phyloP scores from a whole-genome alignment of 2,113 vertebrate genomes.

The Mormyrus lacerda region DNA sequence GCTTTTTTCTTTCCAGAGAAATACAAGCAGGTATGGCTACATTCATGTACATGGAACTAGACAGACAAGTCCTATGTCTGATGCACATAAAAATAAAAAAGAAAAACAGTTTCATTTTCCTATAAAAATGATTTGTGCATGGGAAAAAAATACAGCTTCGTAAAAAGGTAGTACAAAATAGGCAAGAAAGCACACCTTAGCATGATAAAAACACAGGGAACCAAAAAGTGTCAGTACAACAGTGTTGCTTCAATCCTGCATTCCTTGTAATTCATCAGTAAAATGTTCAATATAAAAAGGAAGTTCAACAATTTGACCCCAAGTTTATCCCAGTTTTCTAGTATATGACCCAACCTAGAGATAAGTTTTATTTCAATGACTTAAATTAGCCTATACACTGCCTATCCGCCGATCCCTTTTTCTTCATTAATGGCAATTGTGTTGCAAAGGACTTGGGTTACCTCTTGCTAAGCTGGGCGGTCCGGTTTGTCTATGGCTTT shows the following conservation, averaged over 20 bases:
- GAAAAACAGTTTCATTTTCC: background rate
- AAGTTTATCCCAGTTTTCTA: background rate
- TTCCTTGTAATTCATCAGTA: background rate
- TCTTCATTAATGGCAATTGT: background rate
- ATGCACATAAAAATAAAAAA: background rate
- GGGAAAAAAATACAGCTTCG: background rate
- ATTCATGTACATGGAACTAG: background rate
- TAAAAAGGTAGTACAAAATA: background rate
- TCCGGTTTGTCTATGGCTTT: background rate
- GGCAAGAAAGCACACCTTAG: background rate
- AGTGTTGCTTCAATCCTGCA: background rate
- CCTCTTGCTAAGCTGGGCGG: background rate
- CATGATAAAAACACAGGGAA: background rate
- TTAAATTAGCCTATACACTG: background rate
- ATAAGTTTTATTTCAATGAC: background rate
- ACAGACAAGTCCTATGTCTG: background rate
- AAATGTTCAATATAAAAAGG: background rate
- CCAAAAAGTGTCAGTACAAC: background rate
- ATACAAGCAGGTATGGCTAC: background rate
- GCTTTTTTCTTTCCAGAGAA: background rate
- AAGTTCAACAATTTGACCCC: background rate
- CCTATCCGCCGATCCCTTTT: background rate
- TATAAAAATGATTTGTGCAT: background rate
- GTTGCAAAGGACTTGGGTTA: background rate
- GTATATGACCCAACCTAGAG: background rate